Evolutionary conservation across 2,888 invertebrate species (phyloP), one percentile per base, ranked within the genome.

Genomic region (Netelia fuscicornis): DNA sequence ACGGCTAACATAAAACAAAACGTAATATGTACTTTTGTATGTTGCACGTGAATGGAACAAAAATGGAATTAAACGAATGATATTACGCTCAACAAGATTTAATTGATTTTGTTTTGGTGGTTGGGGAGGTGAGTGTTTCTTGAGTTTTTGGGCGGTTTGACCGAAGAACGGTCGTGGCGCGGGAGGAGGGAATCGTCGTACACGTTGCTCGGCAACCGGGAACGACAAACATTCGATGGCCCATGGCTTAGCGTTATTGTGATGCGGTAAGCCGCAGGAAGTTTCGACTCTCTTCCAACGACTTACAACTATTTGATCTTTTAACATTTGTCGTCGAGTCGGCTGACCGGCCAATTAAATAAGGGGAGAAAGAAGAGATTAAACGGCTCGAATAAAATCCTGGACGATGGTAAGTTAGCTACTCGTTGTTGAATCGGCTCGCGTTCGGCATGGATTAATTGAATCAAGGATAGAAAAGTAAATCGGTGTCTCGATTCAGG

Each of bases 21-120:
- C n/a, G 72, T 81, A 84, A 77, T 62, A 72, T 76, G 71, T 77
- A 84, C 84, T 84, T 81, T 84, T 81, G 76, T 84, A 84, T 81
- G 77, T 77, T 84, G 65, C 72, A 72, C 56, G 72, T 72, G 56
- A 77, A 77, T 71, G 76, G 65, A 52, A 76, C n/a, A 62, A 72
- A 58, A 64, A 64, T 56, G 62, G 44, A 77, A 72, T 72, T 62
- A 81, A 84, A 84, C 52, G 20, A 81, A 77, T 76, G 48, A 65
- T 71, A 71, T 76, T 52, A 71, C 67, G 81, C 76, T 81, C 62
- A 72, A 72, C 17, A 11, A 37, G 37, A 37, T 6, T 37, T 1
- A 6, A 72, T 17, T n/a, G 76, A 37, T 48, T 71, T 70, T 25
- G 20, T 75, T 71, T 81, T 17, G 25, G 11, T 25, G 17, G 17